Percentiles rank a stretch among this genome's conserved stretches.
Conservation (phyloP, 53 echinoderm and acorn worm species). For the Holothuria scabra region DNA sequence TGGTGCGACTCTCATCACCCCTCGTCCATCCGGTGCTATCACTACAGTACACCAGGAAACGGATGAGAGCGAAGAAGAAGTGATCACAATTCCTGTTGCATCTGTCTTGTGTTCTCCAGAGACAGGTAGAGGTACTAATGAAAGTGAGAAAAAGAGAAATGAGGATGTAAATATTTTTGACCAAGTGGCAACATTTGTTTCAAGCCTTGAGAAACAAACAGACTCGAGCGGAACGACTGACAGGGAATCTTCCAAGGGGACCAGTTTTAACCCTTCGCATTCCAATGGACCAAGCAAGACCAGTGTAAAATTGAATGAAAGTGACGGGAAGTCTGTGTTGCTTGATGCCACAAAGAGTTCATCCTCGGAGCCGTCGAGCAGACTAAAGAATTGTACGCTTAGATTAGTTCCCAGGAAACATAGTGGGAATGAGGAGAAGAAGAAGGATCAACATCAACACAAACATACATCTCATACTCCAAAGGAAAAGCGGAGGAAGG, state of each 20-base stretch:
- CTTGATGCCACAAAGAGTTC: no score
- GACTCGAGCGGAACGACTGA: no score
- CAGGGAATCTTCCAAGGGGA: no score
- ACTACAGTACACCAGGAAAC: no score
- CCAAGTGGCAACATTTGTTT: slow-evolving; percentile 22
- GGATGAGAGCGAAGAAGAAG: background rate
- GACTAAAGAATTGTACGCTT: slow-evolving; percentile 37
- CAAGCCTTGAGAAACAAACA: slow-evolving; percentile 7
- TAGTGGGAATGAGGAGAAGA: background rate
- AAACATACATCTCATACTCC: no score
- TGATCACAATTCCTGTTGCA: slow-evolving; percentile 9
- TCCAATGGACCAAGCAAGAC: no score
- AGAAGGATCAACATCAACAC: no score
- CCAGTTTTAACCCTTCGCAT: no score
- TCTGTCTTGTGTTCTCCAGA: no score
- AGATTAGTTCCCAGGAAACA: slow-evolving; percentile 25
- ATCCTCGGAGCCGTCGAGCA: background rate
- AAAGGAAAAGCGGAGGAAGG: no score
- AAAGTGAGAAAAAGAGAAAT: background rate
- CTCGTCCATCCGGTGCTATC: no score
- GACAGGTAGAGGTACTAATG: background rate
- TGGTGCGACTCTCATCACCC: no score
- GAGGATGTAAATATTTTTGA: slow-evolving; percentile 40
- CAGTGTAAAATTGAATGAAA: background rate
- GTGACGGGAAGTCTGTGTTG: background rate